Evolutionary conservation across 2,113 vertebrate species (phyloP).

Genomic region (Typhlomys cinereus): DNA sequence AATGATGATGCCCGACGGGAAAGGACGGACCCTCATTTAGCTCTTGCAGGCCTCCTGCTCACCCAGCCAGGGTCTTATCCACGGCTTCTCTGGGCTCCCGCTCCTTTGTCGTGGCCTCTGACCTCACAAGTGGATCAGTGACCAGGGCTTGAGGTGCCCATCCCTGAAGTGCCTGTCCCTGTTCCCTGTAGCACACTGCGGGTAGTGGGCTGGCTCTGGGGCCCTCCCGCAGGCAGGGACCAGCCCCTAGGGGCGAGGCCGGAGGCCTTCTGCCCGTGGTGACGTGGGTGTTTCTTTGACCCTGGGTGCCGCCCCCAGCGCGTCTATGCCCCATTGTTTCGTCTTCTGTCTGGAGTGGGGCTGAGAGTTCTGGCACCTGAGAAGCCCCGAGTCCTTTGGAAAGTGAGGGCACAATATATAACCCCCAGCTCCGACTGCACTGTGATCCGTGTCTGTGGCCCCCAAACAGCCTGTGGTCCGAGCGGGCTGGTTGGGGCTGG

Average conservation of each 20-base stretch:
- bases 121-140: no score
- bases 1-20: conserved; percentile 44
- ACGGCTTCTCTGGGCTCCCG: rapidly evolving
- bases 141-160: no score
- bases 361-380: not conserved
- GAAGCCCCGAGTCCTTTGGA: not conserved
- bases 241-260: not conserved
- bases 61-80: not conserved
- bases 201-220: not conserved
- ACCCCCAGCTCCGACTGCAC: not conserved
- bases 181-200: not conserved
- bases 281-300: not conserved
- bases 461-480: not conserved
- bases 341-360: not conserved
- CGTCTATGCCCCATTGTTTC: not conserved
- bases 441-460: rapidly evolving
- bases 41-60: conserved; percentile 24
- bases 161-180: not conserved
- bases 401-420: rapidly evolving
- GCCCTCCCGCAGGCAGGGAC: no score
- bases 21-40: conserved; percentile 71
- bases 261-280: not conserved
- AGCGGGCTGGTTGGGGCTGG: not conserved
- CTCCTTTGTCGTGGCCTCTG: not conserved
- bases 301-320: no score